Evolutionary conservation across 2,797 vertebrate genomes (phyloP), one percentile per base, ranked within the genome.

Genomic region (Gallinago solitaria): DNA sequence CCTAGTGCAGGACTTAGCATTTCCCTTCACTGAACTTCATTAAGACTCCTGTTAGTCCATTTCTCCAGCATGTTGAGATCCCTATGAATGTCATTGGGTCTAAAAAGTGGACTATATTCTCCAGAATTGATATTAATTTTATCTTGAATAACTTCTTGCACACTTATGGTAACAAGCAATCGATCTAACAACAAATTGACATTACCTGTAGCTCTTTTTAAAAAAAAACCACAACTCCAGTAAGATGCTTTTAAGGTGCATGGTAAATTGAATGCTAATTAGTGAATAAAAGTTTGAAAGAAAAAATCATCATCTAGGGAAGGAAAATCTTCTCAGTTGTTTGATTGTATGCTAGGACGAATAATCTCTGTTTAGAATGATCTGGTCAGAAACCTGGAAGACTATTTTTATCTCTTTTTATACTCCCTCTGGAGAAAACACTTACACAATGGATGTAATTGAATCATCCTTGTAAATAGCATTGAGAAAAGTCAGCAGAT

Each of bases 401-500:
- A 24, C 13, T 87, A 84, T 92, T 87, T 85, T 81, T 64, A 16
- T 79, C 51, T 79, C 11, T 83, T 64, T 63, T 60, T 88, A 11
- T 47, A 41, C 5, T 95, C 43, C 17, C 45, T 91, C 43, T 2
- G 7, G 73, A 96, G 33, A 35, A 90, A 94, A 57, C 30, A 73
- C 3, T 83, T 64, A 45, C 18, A 78, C 33, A 79, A 65, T 79
- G 78, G 12, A 43, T 47, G 39, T 60, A 91, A 95, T 91, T 92
- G 57, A 89, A 91, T 87, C 47, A 80, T 33, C 59, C n/a, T 56
- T 59, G 68, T 60, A 92, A 94, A 94, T 32, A 75, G 30, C 56
- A 68, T 41, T 77, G 45, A 78, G 61, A 93, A 96, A 94, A 83
- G 41, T 88, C 81, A 93, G 63, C 50, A 83, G 60, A 41, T 82